A percentile compares a stretch with the other conserved stretches of the same genome.
phyloP scores from a whole-genome alignment of 2,888 invertebrate genomes.

The Nymphalis polychloros region DNA sequence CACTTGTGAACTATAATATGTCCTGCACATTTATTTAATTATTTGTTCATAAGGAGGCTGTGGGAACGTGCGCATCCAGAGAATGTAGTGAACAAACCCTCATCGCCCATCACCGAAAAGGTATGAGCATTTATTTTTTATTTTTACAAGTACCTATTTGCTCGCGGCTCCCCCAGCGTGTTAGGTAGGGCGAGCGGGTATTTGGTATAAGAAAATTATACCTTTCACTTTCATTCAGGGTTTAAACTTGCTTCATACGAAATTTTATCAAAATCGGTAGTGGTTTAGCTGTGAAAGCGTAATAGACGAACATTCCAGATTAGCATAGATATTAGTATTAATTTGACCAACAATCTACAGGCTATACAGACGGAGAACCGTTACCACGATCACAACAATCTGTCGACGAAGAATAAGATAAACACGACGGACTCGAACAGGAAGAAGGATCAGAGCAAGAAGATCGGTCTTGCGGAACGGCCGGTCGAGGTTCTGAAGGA shows the following conservation, averaged over 20 bases:
- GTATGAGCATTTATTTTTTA: constrained; percentile 42
- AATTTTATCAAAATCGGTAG: too few relatives aligned
- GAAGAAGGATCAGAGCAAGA: constrained; percentile 52
- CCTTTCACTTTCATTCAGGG: too few relatives aligned
- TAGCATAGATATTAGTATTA: not conserved
- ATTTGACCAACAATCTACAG: constrained; percentile 30
- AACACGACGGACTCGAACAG: constrained; percentile 46
- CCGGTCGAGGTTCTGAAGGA: constrained; percentile 57
- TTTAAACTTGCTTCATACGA: too few relatives aligned
- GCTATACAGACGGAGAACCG: constrained; percentile 56
- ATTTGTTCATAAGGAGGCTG: constrained; percentile 53
- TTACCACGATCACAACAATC: constrained; percentile 78
- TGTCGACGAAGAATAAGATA: constrained; percentile 73
- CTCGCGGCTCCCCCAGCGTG: too few relatives aligned
- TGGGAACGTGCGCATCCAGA: constrained; percentile 77
- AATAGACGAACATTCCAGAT: too few relatives aligned
- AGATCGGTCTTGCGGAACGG: constrained; percentile 54
- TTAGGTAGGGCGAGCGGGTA: too few relatives aligned
- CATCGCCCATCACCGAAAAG: constrained; percentile 67
- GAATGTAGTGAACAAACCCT: constrained; percentile 61
- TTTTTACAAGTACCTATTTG: not conserved
- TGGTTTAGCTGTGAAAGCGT: too few relatives aligned
- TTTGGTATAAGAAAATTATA: too few relatives aligned
- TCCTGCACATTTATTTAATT: not conserved
- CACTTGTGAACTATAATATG: too few relatives aligned